Evolutionary conservation across 2,797 vertebrate species (phyloP), one percentile per base, ranked within the genome.

Genomic region (Ctenopoma kingsleyae): DNA sequence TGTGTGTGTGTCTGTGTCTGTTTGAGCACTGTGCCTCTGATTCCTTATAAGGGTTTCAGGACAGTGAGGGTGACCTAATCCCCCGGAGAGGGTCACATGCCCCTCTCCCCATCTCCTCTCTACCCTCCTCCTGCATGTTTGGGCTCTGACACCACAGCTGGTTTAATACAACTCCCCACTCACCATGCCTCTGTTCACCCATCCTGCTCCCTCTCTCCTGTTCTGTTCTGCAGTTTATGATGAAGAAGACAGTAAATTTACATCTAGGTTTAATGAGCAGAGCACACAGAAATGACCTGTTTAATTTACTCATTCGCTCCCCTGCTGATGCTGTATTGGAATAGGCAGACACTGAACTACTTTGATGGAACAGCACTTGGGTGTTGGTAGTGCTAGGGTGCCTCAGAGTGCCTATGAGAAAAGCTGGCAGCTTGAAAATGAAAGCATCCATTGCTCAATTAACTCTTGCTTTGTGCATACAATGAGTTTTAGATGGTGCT

Each of bases 91-190:
- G 81, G 88, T 93, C 90, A 92, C 92, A 88, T 93, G 91, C 88
- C 90, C 85, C 63, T 78, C 84, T 69, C 69, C 52, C 56, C 61
- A n/a, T 75, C 71, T 70, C 61, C 59, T 62, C 58, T 58, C 71
- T 62, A 75, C 63, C 64, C 70, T 81, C 77, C 62, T 77, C 32
- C 59, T 62, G 83, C 77, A 91, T 93, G 82, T 88, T 83, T 94
- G 76, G 63, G 76, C 84, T 90, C 89, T 95, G 91, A 94, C 90
- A 90, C 95, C 89, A 94, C 86, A 82, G 75, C 80, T 89, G 80
- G 59, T 84, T 83, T 79, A 77, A 88, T 85, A 86, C 87, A 83
- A 61, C 71, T 70, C 60, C 48, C 36, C 48, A 22, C 76, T 68
- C 74, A 44, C 51, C 53, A 36, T 23, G 57, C 70, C 48, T 65